phyloP scores from a whole-genome alignment of 1,140 invertebrate species.

The Hypsibius dujardini region DNA sequence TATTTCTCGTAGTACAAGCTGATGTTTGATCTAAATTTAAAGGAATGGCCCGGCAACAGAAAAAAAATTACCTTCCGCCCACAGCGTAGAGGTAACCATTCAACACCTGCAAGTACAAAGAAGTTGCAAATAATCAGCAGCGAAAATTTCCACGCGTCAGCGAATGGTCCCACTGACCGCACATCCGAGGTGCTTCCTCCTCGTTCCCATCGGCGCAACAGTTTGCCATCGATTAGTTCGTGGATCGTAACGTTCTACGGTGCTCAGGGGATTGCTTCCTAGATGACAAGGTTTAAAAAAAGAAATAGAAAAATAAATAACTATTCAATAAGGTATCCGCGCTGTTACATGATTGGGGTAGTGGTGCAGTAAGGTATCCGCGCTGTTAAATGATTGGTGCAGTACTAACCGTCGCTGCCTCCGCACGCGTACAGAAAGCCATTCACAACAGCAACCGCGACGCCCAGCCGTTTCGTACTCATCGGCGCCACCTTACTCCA shows the following conservation, averaged over 20 bases:
- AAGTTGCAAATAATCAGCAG: no score
- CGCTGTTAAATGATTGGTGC: no score
- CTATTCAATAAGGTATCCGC: neutral
- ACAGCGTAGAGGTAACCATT: conserved; percentile 92
- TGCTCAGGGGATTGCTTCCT: conserved; percentile 8
- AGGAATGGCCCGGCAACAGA: conserved; percentile 45
- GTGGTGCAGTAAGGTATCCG: no score
- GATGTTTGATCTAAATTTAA: no score
- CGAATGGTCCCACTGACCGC: no score
- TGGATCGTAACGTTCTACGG: conserved; percentile 76
- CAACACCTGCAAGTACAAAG: no score
- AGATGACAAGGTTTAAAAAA: no score
- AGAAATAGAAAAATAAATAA: no score
- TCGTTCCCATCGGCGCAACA: conserved; percentile 85
- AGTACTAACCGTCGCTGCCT: conserved; percentile 63
- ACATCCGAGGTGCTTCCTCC: conserved; percentile 91
- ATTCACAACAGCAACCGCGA: conserved; percentile 88
- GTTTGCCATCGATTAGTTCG: conserved; percentile 84
- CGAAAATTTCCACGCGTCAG: no score
- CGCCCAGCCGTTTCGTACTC: conserved; percentile 82
- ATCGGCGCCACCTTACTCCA: conserved; percentile 93
- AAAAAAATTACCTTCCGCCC: conserved; percentile 33
- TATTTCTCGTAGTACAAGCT: no score
- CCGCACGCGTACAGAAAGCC: conserved; percentile 92
- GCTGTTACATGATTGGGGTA: no score